These are phyloP conservation scores for Hyposmocoma kahamanoa DNA, from an alignment of 1,140 invertebrate species.

Conservation along the genomic window DNA sequence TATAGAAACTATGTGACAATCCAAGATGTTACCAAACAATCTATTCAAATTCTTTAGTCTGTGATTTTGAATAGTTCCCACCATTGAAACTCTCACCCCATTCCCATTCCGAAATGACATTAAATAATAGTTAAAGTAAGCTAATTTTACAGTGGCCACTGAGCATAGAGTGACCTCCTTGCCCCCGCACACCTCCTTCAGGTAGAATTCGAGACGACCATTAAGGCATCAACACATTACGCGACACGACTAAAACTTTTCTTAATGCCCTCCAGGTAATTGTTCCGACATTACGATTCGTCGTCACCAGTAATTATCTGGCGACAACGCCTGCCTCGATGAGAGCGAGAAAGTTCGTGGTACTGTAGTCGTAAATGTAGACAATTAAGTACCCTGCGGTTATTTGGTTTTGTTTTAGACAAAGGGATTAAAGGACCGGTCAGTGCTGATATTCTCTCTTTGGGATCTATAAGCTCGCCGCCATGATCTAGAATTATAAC, in stretches of 20 bases:
- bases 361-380: slow-evolving; percentile 11
- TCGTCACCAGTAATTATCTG: slow-evolving; percentile 28
- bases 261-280: slow-evolving; percentile 30
- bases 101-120: slow-evolving; percentile 41
- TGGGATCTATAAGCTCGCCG: no score
- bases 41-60: slow-evolving; percentile 33
- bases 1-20: background rate
- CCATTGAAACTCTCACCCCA: slow-evolving; percentile 29
- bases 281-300: slow-evolving; percentile 36
- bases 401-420: slow-evolving; percentile 13
- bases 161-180: slow-evolving; percentile 22
- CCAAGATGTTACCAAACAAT: slow-evolving; percentile 3
- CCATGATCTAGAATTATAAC: slow-evolving; percentile 21
- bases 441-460: background rate
- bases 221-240: slow-evolving; percentile 37
- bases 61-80: slow-evolving; percentile 28
- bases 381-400: slow-evolving; percentile 1
- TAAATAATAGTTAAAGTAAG: slow-evolving; percentile 48
- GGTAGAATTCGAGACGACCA: slow-evolving; percentile 21
- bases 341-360: slow-evolving; percentile 20
- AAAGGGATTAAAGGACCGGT: background rate
- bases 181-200: slow-evolving; percentile 16
- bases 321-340: slow-evolving; percentile 16
- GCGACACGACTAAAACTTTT: slow-evolving; percentile 20
- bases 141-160: slow-evolving; percentile 36